Percentiles rank a stretch among this genome's conserved stretches.
phyloP scores from a whole-genome alignment of 2,888 invertebrate species.

The Synergus itoensis region DNA sequence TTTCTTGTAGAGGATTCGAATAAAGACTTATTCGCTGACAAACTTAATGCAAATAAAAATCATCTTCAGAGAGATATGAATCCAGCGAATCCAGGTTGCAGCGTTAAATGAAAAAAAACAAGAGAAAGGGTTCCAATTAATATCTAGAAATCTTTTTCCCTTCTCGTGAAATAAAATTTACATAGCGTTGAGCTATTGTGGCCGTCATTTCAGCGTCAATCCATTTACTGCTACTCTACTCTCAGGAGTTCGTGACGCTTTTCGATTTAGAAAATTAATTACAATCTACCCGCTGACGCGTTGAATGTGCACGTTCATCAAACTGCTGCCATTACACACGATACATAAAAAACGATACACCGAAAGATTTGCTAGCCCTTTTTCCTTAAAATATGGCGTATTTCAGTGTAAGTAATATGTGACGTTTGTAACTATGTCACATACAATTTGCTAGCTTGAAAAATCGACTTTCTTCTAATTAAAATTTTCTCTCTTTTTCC shows the following conservation, averaged over 20 bases:
- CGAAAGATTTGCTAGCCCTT: background rate
- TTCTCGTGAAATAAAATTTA: conserved; percentile 26
- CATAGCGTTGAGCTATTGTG: conserved; percentile 23
- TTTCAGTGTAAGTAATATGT: conserved; percentile 1
- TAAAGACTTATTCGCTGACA: conserved; percentile 1
- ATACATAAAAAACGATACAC: conserved; percentile 8
- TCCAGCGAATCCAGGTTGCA: background rate
- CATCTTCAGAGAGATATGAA: conserved; percentile 7
- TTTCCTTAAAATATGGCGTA: conserved; percentile 7
- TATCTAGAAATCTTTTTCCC: conserved; percentile 19
- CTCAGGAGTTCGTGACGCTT: conserved; percentile 15
- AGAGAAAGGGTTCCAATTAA: conserved; percentile 15
- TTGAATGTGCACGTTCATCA: conserved; percentile 33
- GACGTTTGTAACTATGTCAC: conserved; percentile 8
- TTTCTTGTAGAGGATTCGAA: background rate
- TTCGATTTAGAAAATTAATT: conserved; percentile 35
- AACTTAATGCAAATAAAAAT: conserved; percentile 5
- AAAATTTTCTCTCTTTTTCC: conserved; percentile 12
- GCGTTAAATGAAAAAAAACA: background rate
- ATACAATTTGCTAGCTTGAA: background rate
- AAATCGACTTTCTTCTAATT: conserved; percentile 14
- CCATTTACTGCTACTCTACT: conserved; percentile 27
- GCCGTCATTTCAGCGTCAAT: conserved; percentile 14
- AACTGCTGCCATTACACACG: conserved; percentile 7
- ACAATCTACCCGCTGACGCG: conserved; percentile 27